Evolutionary conservation across 1,140 invertebrate genomes (phyloP).

Genomic region (Gonatopus flavifemur): DNA sequence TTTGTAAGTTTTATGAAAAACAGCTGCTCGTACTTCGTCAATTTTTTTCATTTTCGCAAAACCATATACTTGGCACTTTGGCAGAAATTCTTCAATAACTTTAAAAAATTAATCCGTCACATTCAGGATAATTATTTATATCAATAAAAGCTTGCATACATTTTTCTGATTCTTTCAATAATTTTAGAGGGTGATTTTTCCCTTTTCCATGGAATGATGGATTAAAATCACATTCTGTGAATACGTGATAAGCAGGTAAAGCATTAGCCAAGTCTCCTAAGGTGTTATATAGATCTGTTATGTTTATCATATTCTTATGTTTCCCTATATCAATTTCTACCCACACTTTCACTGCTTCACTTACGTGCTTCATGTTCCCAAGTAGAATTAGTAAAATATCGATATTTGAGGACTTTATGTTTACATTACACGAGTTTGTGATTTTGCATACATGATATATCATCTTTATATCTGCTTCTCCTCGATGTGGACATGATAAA

Average conservation of each 20-base stretch:
- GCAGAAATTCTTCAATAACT: not conserved
- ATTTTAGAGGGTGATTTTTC: slow-evolving; percentile 28
- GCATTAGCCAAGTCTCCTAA: slow-evolving; percentile 30
- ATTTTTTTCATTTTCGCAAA: not conserved
- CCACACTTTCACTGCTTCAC: slow-evolving; percentile 24
- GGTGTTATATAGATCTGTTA: slow-evolving; percentile 28
- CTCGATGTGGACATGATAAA: slow-evolving; percentile 1
- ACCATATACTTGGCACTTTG: not conserved
- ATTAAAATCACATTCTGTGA: slow-evolving; percentile 50
- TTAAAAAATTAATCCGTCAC: not conserved
- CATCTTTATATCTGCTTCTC: slow-evolving; percentile 11
- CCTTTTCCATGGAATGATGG: slow-evolving; percentile 38
- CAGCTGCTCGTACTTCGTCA: not conserved
- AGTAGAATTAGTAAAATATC: slow-evolving; percentile 38
- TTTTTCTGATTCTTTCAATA: slow-evolving; percentile 18
- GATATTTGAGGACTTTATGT: slow-evolving; percentile 30
- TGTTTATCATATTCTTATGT: slow-evolving; percentile 22
- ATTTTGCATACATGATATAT: slow-evolving; percentile 7
- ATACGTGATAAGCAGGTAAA: slow-evolving; percentile 44
- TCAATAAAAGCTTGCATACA: slow-evolving; percentile 15
- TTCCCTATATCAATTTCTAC: slow-evolving; percentile 28
- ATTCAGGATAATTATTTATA: not conserved
- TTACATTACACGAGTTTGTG: not conserved
- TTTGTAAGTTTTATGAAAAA: not conserved
- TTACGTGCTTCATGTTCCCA: slow-evolving; percentile 32